phyloP scores from a whole-genome alignment of 2,797 vertebrate genomes.

The Gymnoscopelus microlampas region DNA sequence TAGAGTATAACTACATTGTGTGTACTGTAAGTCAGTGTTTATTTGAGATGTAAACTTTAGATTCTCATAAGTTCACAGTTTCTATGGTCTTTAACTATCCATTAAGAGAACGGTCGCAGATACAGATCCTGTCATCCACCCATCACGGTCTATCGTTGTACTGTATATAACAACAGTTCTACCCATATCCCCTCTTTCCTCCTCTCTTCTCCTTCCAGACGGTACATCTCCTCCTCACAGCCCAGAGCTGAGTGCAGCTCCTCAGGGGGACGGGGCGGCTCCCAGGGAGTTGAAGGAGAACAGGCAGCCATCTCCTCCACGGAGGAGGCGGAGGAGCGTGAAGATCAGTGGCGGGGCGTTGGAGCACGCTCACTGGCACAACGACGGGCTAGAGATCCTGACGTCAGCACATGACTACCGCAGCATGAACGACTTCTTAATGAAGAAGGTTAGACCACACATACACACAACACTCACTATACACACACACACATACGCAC shows the following conservation, averaged over 20 bases:
- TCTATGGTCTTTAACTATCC: too few relatives aligned
- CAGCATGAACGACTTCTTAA: slow-evolving; percentile 97
- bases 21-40: too few relatives aligned
- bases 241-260: slow-evolving; percentile 81
- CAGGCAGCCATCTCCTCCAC: slow-evolving; percentile 93
- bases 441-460: slow-evolving; percentile 88
- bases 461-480: slow-evolving; percentile 2
- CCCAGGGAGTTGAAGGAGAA: slow-evolving; percentile 90
- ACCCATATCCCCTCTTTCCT: not conserved
- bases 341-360: slow-evolving; percentile 92
- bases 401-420: slow-evolving; percentile 89
- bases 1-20: too few relatives aligned
- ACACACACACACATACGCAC: slow-evolving; percentile 1
- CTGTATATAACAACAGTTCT: too few relatives aligned
- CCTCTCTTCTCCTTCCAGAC: not conserved
- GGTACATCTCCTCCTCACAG: slow-evolving; percentile 69
- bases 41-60: too few relatives aligned
- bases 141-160: too few relatives aligned
- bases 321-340: slow-evolving; percentile 87
- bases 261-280: slow-evolving; percentile 20
- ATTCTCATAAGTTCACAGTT: too few relatives aligned
- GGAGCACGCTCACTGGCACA: slow-evolving; percentile 92
- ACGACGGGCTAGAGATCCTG: slow-evolving; percentile 92
- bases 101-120: too few relatives aligned
- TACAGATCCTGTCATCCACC: too few relatives aligned